Percentiles rank a stretch among this genome's conserved stretches.
phyloP scores from a whole-genome alignment of 1,140 invertebrate genomes.

The Nebria ingens region DNA sequence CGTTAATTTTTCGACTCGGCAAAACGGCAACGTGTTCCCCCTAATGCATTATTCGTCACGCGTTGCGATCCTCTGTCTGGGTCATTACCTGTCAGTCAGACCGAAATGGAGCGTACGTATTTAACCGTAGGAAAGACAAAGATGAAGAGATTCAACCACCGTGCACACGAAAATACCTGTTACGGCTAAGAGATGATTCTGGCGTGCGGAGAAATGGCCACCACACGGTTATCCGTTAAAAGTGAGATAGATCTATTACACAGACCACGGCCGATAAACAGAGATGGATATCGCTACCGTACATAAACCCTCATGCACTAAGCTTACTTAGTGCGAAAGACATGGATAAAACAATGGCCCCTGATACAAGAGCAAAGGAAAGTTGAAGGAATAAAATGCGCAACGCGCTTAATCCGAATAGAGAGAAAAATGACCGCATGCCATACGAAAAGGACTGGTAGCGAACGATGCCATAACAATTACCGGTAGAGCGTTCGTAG shows the following conservation, averaged over 20 bases:
- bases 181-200: background rate
- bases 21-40: background rate
- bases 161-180: background rate
- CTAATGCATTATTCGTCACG: conserved; percentile 6
- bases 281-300: background rate
- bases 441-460: too few relatives aligned
- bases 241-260: background rate
- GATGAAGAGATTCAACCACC: background rate
- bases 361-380: background rate
- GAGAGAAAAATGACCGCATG: conserved; percentile 3
- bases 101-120: background rate
- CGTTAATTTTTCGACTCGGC: conserved; percentile 5
- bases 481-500: background rate
- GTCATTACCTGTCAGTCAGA: background rate
- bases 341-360: background rate
- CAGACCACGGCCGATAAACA: conserved; percentile 3
- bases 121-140: background rate
- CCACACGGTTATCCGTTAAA: background rate
- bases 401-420: background rate
- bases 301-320: background rate
- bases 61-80: conserved; percentile 2
- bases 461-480: background rate
- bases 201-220: background rate
- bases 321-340: background rate
- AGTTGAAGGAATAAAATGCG: background rate